Base-by-base conservation (phyloP, 2,888 invertebrate species). In the Drosophila paracracens region DNA sequence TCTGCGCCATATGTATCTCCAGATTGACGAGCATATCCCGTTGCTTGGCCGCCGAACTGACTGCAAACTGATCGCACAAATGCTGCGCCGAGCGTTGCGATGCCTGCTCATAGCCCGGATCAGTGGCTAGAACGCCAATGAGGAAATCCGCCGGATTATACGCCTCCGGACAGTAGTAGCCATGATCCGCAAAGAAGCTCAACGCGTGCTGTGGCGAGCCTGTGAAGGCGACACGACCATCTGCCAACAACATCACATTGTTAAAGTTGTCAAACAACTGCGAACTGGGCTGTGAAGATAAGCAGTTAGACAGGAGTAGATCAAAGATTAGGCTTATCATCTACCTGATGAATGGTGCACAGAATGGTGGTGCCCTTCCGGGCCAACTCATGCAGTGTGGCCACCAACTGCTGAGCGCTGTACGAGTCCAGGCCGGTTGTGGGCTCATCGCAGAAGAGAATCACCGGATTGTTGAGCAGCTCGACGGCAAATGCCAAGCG, bases 391-490 rank as follows among this genome's bases (percentile, higher is more conserved):
- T 95, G 95, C 87, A 97, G 94, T 59, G 96, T 94, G 8, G 94
- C 94, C 65, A 97, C 95, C 66, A 99, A 94, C 91, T 96, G 97
- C 91, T 96, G 96, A 0, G 99, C 99, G 91, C 98, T 98, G 88
- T 96, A 98, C 0, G 98, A 97, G 92, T 99, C 99, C 65, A 97
- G 92, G 0, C 99, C 98, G 0, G 98, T 98, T 0, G 99, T 99
- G 10, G 99, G 99, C 91, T 99, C 99, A 90, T 99, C 99, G 91
- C 98, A 97, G 93, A 99, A 99, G 48, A 99, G 94, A 40, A 99
- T 94, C 1, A 97, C 95, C 0, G 99, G 99, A 93, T 99, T 97
- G 48, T 97, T 98, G 62, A 99, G 93, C 43, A 93, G 69, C 96
- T 99, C 99, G 0, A 98, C 96, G 6, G 98, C 99, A 92, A 99